Evolutionary conservation across 2,797 vertebrate genomes (phyloP), one percentile per base, ranked within the genome.

Genomic region (Pogonophryne albipinna): DNA sequence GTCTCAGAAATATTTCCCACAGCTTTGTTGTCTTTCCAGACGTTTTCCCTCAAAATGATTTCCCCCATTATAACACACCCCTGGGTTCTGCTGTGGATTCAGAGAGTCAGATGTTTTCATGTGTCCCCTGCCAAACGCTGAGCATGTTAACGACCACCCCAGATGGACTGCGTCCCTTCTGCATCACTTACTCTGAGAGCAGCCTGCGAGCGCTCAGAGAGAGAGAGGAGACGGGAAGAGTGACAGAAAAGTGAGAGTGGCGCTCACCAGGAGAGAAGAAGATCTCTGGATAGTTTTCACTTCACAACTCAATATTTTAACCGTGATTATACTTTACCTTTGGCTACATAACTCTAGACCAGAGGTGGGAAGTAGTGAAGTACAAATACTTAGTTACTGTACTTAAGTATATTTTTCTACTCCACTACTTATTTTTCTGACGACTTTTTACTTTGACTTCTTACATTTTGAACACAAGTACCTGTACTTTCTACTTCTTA

Each of bases 1-100:
- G 79, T 90, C 85, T 86, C 60, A 27, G 80, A 83, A 85, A 82
- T 79, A 68, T 86, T 85, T 82, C 85, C 82, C 82, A 88, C 76
- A 82, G 82, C 89, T 92, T 86, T 92, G 87, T 88, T 93, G 82
- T 87, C 69, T 80, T 87, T 92, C 87, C 87, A 90, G 85, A 86
- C 73, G 1, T 78, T 57, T 55, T 42, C 52, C 66, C 44, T 46
- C 58, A 76, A 80, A 86, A 89, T 75, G 34, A 74, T 78, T 78
- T 69, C 52, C 67, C 65, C 76, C 68, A 80, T 87, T 83, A 80
- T 66, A 88, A 79, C 20, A 67, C 73, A 87, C 79, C 85, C 82
- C 71, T 81, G 82, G 85, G 80, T 87, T 84, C 71, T 71, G 80
- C 84, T 77, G 85, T 59, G 74, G 79, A 85, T 71, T 84, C 74